Percentiles rank a stretch among this genome's conserved stretches.
Evolutionary conservation across 2,797 vertebrate species (phyloP).

Genomic region (Neopelma chrysocephalum): DNA sequence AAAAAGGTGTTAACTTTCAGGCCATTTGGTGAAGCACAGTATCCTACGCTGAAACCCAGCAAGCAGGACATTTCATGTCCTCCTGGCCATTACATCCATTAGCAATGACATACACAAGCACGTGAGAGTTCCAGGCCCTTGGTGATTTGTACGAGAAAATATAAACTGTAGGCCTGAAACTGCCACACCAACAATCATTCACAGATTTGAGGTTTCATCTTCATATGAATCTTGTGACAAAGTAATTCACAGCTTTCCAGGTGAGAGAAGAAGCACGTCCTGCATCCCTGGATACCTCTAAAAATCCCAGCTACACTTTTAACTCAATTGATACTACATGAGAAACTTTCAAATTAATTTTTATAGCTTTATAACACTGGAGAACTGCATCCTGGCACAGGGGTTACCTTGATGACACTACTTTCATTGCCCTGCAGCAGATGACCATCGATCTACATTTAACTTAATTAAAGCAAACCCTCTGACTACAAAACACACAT

Average conservation of each 20-base stretch:
- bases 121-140: not conserved
- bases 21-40: not conserved
- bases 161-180: not conserved
- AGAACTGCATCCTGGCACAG: not conserved
- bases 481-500: not conserved
- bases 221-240: not conserved
- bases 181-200: not conserved
- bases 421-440: not conserved
- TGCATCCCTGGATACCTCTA: not conserved
- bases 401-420: not conserved
- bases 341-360: not conserved
- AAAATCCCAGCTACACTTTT: not conserved
- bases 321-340: not conserved
- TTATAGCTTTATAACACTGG: not conserved
- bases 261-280: not conserved
- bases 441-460: not conserved
- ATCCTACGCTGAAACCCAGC: not conserved
- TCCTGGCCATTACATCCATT: not conserved
- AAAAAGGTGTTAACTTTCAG: not conserved
- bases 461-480: conserved; percentile 28
- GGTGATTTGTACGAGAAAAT: not conserved
- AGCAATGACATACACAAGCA: not conserved
- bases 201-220: not conserved
- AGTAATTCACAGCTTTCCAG: not conserved
- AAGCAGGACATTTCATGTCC: not conserved